These are phyloP conservation scores for Ceyx margarethae DNA, from an alignment of 2,113 vertebrate genomes.

Conservation along the genomic window DNA sequence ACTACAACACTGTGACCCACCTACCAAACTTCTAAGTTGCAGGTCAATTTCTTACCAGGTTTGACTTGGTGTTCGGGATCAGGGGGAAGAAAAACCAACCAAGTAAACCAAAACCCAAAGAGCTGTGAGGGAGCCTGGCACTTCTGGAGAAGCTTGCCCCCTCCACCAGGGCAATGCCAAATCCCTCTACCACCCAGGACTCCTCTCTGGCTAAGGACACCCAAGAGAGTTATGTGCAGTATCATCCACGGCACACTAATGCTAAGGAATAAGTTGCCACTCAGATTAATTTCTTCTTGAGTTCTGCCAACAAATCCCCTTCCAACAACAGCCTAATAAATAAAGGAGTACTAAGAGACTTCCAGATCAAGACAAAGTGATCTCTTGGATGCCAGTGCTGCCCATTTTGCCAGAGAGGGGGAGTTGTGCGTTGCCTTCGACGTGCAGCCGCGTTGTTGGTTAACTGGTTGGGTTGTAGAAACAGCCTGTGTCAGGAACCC, in stretches of 20 bases:
- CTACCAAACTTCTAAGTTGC: rapidly evolving
- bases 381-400: background rate
- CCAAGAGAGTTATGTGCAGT: rapidly evolving
- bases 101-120: background rate
- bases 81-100: background rate
- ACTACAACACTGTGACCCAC: rapidly evolving
- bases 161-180: background rate
- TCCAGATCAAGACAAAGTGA: no score
- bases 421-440: background rate
- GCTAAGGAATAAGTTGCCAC: background rate
- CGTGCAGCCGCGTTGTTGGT: background rate
- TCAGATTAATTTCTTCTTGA: no score
- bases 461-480: background rate
- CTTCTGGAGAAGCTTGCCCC: background rate
- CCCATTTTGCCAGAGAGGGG: rapidly evolving
- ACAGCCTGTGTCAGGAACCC: rapidly evolving
- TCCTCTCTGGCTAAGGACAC: background rate
- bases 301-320: background rate
- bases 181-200: background rate
- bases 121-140: rapidly evolving
- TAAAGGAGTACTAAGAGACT: background rate
- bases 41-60: background rate
- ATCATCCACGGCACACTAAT: background rate
- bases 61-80: background rate
- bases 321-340: background rate